Base-by-base conservation (phyloP, 2,113 vertebrate species). In the Coturnix japonica region DNA sequence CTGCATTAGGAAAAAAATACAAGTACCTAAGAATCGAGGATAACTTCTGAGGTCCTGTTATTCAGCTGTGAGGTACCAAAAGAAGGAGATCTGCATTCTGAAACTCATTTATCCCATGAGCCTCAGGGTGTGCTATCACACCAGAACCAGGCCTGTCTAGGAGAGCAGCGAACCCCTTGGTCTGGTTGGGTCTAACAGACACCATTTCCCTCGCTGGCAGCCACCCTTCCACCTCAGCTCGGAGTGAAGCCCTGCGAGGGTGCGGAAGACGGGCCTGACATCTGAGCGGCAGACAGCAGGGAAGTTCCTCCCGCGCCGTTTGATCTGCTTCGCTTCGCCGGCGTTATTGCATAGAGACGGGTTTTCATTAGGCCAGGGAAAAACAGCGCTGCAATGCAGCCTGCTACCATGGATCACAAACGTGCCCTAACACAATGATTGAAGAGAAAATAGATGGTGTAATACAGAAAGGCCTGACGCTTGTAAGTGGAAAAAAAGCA, bases 401-500 rank as follows among this genome's bases (percentile, higher is more conserved):
- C 81, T 60, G 82, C 85, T 87, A 84, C 95, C 95, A 16, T n/a
- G 94, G 92, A 91, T 72, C 77, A 90, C 81, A 85, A 91, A 88
- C 0, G 35, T 59, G 71, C 60, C 49, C 13, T 66, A 92, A 92
- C 82, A 90, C 81, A 95, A 87, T 61, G 91, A 96, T 4, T 41
- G 94, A 93, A 95, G 87, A 93, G 91, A 95, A 98, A 97, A 96
- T 96, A 96, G 28, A 96, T 95, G 94, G 93, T 76, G 94, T 95
- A 94, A 97, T 95, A 93, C 86, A 90, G 91, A 96, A 93, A 95
- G 76, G 85, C 83, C 94, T 92, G 96, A 91, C 82, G 96, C 80
- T 82, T 72, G 26, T 77, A 94, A 96, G 94, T 97, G 97, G 97
- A 96, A 96, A 98, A 98, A 97, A 87, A 37, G 87, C 87, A 97